These are phyloP conservation scores for Phengaris arion DNA, from an alignment of 2,888 invertebrate species.

Conservation along the genomic window DNA sequence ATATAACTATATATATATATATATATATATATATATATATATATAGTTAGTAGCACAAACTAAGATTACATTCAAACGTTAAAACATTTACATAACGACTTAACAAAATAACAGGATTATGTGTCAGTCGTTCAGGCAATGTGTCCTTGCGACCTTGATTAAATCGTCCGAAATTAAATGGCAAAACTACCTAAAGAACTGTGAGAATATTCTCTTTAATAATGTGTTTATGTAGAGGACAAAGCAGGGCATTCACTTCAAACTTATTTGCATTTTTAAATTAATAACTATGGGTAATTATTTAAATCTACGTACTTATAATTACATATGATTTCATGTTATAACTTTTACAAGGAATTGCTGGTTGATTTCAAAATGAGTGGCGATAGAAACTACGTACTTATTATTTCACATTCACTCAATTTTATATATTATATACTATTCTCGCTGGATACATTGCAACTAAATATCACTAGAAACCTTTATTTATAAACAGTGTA, in stretches of 20 bases:
- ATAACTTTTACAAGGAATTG: not conserved
- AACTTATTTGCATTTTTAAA: conserved; percentile 44
- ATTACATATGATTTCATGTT: not conserved
- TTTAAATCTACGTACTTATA: not conserved
- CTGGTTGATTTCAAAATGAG: not conserved
- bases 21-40: too few relatives aligned
- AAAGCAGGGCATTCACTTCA: conserved; percentile 65
- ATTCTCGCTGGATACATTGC: too few relatives aligned
- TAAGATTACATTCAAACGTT: not conserved
- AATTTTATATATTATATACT: not conserved
- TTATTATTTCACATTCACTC: not conserved
- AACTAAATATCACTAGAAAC: too few relatives aligned
- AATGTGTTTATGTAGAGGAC: conserved; percentile 62
- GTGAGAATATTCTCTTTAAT: conserved; percentile 54
- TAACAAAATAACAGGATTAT: conserved; percentile 9
- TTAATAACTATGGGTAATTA: conserved; percentile 5
- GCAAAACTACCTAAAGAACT: conserved; percentile 32
- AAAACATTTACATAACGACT: conserved; percentile 15
- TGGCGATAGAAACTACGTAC: not conserved
- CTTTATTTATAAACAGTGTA: too few relatives aligned
- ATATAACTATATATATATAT: too few relatives aligned
- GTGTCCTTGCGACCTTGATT: conserved; percentile 21
- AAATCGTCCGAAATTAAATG: conserved; percentile 28
- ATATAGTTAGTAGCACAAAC: not conserved
- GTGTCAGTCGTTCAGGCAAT: not conserved